Evolutionary conservation across 2,797 vertebrate species (phyloP), one percentile per base, ranked within the genome.

Genomic region (Hafferia zeledoni): DNA sequence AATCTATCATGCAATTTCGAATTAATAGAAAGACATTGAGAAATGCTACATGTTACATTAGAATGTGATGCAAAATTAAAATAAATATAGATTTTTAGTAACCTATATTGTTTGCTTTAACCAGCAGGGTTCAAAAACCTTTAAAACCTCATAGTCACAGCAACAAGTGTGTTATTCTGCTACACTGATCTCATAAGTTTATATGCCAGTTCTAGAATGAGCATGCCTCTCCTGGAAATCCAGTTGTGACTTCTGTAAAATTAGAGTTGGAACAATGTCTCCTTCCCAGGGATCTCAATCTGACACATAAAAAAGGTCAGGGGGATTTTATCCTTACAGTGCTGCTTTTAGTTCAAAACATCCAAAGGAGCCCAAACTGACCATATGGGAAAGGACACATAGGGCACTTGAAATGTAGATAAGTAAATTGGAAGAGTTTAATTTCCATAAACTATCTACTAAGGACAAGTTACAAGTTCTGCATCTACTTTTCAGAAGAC

Each of bases 161-260:
- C 23, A 80, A 50, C 10, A 65, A 69, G 0, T 0, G 1, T 46
- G 3, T 8, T 88, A 22, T 24, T 55, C 30, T 70, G 24, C 17
- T 61, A 11, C 23, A 39, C 6, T 70, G 13, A 41, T 39, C 14
- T 65, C 11, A 64, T 5, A 8, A 10, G 4, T 65, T 79, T 41
- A 64, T 56, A 63, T 31, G 10, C 4, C 37, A 59, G 4, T 33
- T 81, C 47, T 25, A 52, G 10, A 89, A 70, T 25, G 3, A 52
- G 12, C 11, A 49, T 22, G 5, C 4, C 1, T 64, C 49, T 68
- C 33, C 23, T 65, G 20, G 52, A 76, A 91, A 65, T 65, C 33
- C 35, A 43, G 23, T n/a, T 24, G 3, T 35, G 30, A 69, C 18
- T 87, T 71, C 50, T 49, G 13, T 44, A 80, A 83, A 69, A 87